phyloP scores from a whole-genome alignment of 1,140 invertebrate species.

The Cydia pomonella region DNA sequence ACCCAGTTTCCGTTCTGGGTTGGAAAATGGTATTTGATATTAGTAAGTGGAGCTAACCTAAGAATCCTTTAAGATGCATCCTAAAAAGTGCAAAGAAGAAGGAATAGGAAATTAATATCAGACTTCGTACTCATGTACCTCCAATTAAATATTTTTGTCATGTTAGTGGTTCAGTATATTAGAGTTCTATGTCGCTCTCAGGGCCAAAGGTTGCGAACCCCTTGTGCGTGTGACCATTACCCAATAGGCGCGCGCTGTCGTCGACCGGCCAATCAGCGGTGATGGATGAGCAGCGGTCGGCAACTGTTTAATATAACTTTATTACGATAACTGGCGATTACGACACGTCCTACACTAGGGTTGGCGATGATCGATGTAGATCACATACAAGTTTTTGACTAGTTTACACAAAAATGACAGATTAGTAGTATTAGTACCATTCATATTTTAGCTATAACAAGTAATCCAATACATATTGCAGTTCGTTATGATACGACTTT shows the following conservation, averaged over 20 bases:
- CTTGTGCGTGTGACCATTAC: constrained; percentile 22
- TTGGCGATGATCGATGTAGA: background rate
- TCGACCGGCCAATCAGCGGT: constrained; percentile 19
- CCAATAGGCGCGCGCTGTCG: constrained; percentile 30
- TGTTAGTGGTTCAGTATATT: too few relatives aligned
- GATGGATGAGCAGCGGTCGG: constrained; percentile 33
- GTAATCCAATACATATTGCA: background rate
- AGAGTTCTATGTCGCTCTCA: too few relatives aligned
- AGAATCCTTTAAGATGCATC: too few relatives aligned
- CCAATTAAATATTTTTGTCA: too few relatives aligned
- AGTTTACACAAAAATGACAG: background rate
- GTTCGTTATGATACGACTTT: too few relatives aligned
- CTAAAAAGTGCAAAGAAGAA: too few relatives aligned
- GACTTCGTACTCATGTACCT: too few relatives aligned
- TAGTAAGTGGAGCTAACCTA: too few relatives aligned
- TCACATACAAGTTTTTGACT: background rate
- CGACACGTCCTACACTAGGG: constrained; percentile 27
- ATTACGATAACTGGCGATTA: constrained; percentile 33
- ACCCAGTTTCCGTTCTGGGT: too few relatives aligned
- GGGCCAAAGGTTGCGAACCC: constrained; percentile 17
- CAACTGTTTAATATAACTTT: constrained; percentile 33
- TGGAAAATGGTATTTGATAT: too few relatives aligned
- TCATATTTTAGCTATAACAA: background rate
- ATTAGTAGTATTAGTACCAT: background rate
- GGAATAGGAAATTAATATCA: too few relatives aligned